Evolutionary conservation across 37 sponge, comb jelly and placozoan species (phyloP).

Genomic region (Corticium candelabrum): DNA sequence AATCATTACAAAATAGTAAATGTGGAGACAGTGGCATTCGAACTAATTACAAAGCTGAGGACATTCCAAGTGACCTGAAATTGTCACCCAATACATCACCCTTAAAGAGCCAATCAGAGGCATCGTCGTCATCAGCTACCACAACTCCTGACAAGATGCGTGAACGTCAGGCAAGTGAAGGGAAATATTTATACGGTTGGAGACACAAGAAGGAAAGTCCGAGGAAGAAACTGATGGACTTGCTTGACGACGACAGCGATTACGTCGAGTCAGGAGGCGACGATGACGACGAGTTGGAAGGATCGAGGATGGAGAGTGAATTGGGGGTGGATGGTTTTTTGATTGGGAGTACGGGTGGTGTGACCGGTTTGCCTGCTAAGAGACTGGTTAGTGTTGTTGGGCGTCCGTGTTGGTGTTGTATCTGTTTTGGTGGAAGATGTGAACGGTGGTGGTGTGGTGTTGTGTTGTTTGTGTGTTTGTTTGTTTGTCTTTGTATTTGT

Average conservation of each 20-base stretch:
- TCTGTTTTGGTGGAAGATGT: not conserved
- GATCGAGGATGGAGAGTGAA: too few species aligned
- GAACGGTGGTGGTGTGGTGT: not conserved
- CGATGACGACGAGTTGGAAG: constrained; percentile 14
- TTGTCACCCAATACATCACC: not conserved
- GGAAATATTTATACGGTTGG: not conserved
- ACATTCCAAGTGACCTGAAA: not conserved
- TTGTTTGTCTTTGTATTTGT: too few species aligned
- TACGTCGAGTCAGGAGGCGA: constrained; percentile 66
- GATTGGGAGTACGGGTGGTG: too few species aligned
- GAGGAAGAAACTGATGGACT: not conserved
- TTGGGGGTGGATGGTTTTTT: too few species aligned
- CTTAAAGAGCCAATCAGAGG: not conserved
- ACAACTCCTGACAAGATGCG: not conserved
- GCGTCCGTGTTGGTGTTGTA: too few species aligned
- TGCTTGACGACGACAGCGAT: constrained; percentile 66
- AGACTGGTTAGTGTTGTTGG: too few species aligned
- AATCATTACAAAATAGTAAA: not conserved
- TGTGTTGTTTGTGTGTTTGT: too few species aligned
- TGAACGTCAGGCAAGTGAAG: not conserved
- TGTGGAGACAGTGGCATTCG: not conserved
- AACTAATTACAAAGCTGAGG: not conserved
- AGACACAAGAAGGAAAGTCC: constrained; percentile 11
- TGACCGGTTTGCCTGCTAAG: too few species aligned
- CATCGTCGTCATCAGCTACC: not conserved